Evolutionary conservation across 2,113 vertebrate genomes (phyloP).

Genomic region (Oryzias curvinotus): DNA sequence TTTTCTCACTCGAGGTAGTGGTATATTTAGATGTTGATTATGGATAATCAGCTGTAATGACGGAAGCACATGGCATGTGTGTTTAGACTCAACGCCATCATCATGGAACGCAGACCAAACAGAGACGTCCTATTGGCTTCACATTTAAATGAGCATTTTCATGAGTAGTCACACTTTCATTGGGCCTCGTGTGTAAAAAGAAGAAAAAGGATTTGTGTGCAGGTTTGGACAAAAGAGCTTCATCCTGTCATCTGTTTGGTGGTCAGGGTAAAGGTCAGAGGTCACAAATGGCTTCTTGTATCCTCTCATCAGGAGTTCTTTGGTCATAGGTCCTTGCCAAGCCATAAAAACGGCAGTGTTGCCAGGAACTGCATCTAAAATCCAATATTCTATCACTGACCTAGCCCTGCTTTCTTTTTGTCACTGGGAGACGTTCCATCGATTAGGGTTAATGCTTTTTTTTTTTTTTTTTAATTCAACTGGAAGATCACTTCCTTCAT

Average conservation of each 20-base stretch:
- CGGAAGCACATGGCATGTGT: constrained; percentile 69
- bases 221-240: constrained; percentile 37
- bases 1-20: constrained; percentile 70
- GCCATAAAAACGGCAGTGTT: constrained; percentile 76
- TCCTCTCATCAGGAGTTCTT: constrained; percentile 73
- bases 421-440: constrained; percentile 55
- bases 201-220: constrained; percentile 8
- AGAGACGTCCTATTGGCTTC: constrained; percentile 52
- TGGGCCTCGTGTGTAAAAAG: background rate
- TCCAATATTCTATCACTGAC: constrained; percentile 76
- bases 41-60: constrained; percentile 80
- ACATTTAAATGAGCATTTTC: constrained; percentile 42
- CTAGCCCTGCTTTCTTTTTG: constrained; percentile 60
- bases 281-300: constrained; percentile 82
- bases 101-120: constrained; percentile 70
- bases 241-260: constrained; percentile 50
- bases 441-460: constrained; percentile 76
- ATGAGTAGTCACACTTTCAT: constrained; percentile 15
- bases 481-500: constrained; percentile 62
- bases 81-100: constrained; percentile 71
- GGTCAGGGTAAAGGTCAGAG: constrained; percentile 77
- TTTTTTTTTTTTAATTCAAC: constrained; percentile 75
- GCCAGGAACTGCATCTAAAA: constrained; percentile 72
- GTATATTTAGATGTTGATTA: constrained; percentile 79
- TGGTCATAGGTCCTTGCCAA: constrained; percentile 62